Evolutionary conservation across 2,888 invertebrate genomes (phyloP).

Genomic region (Heliconius ismenius): DNA sequence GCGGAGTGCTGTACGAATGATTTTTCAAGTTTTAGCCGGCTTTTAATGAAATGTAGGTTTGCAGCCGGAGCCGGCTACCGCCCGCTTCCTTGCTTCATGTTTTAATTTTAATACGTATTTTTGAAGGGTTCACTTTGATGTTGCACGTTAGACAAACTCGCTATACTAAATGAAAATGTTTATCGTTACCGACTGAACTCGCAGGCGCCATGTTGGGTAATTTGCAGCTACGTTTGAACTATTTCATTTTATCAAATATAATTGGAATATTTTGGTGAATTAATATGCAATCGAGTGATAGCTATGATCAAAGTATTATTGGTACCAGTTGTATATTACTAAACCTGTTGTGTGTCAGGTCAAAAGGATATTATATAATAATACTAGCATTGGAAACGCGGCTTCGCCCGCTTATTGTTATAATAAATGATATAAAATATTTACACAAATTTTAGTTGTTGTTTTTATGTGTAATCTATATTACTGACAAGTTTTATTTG

Average conservation of each 20-base stretch:
- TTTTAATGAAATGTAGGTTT: constrained; percentile 48
- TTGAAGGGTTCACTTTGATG: constrained; percentile 45
- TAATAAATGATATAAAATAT: too few species aligned
- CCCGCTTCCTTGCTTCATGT: constrained; percentile 41
- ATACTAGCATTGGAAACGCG: too few species aligned
- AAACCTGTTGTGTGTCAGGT: too few species aligned
- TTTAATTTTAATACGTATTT: constrained; percentile 45
- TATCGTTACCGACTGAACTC: constrained; percentile 32
- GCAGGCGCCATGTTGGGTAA: constrained; percentile 36
- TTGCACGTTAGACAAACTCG: constrained; percentile 43
- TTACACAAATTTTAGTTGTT: too few species aligned
- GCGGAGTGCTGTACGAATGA: constrained; percentile 50
- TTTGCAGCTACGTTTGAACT: constrained; percentile 25
- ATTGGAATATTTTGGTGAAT: constrained; percentile 1
- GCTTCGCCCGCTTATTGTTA: too few species aligned
- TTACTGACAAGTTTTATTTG: too few species aligned
- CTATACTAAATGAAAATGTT: constrained; percentile 39
- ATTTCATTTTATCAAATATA: constrained; percentile 11
- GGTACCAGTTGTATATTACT: neutral
- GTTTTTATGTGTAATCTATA: too few species aligned
- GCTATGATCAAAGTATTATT: neutral
- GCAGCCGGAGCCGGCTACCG: constrained; percentile 32
- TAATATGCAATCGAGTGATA: neutral
- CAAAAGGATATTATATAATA: too few species aligned
- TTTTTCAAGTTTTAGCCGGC: constrained; percentile 47